phyloP scores from a whole-genome alignment of 2,113 vertebrate species.

The Gasterosteus aculeatus region DNA sequence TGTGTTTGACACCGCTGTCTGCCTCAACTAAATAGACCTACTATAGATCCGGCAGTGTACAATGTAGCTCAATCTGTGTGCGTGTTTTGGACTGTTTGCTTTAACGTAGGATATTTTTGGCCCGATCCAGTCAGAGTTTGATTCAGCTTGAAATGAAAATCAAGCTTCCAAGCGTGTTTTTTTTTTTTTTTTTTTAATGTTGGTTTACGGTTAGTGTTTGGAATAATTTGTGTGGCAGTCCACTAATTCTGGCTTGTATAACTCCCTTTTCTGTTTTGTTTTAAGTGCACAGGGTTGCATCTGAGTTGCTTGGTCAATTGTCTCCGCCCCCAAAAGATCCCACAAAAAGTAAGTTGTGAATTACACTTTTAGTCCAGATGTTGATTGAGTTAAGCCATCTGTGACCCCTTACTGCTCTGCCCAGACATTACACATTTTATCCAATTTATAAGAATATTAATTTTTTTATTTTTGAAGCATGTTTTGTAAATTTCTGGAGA shows the following conservation, averaged over 20 bases:
- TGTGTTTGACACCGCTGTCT: constrained; percentile 37
- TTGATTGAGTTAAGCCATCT: constrained; percentile 6
- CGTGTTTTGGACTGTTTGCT: constrained; percentile 39
- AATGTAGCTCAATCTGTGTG: constrained; percentile 11
- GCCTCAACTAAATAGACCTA: constrained; percentile 28
- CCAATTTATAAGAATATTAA: too few species aligned
- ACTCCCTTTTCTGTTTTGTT: not conserved
- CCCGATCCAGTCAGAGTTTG: constrained; percentile 22
- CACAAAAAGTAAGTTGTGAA: not conserved
- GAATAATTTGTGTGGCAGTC: constrained; percentile 1
- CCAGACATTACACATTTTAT: not conserved
- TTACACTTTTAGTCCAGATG: constrained; percentile 4
- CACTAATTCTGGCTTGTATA: constrained; percentile 1
- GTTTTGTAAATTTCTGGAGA: too few species aligned
- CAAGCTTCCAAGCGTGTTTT: not conserved
- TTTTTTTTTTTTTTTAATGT: constrained; percentile 3
- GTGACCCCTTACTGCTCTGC: not conserved
- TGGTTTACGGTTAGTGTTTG: constrained; percentile 7
- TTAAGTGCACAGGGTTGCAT: not conserved
- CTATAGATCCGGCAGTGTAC: constrained; percentile 33
- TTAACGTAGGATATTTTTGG: constrained; percentile 19
- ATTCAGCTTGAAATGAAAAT: constrained; percentile 1
- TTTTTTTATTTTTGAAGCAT: too few species aligned
- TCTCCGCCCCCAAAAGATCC: not conserved
- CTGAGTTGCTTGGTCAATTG: not conserved